Evolutionary conservation across 2,113 vertebrate species (phyloP), one percentile per base, ranked within the genome.

Genomic region (Arvicanthis niloticus): DNA sequence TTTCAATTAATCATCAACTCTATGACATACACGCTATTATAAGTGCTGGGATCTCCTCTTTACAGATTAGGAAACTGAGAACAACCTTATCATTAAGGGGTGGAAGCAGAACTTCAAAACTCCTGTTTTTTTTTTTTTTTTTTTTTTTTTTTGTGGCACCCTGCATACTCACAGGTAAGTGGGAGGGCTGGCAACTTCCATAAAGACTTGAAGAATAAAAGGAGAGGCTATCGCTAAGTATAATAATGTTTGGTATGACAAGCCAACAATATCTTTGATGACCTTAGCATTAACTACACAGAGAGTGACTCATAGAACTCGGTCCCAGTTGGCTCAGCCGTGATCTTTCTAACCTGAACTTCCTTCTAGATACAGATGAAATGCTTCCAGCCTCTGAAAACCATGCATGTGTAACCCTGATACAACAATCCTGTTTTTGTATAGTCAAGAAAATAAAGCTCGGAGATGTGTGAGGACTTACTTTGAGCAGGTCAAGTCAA

Each of bases 31-130:
- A 72, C 62, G 51, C 70, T 85, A 89, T 78, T 65, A 68, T 67
- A 89, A 91, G 60, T 85, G 75, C 58, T 70, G 92, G 85, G 77
- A 84, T 76, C 56, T 67, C 78, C 26, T 94, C 48, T 94, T 93
- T 65, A 84, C 51, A 95, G 84, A 92, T 96, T 96, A 95, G 56
- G 93, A 97, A 95, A 96, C 62, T 26, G 7, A 80, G 56, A 93
- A 86, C 95, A 91, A 88, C 88, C 91, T 90, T 48, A 31, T 81
- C 87, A 95, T 45, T 95, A 95, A 53, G 31, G 51, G 51, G 56
- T 76, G 82, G 76, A 58, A 75, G 75, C 0, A 1, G 40, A 65
- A 94, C 92, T 93, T 97, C 92, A 95, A 94, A 96, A 37, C 40
- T 89, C 26, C 62, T 67, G n/a, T 13, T 31, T 88, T n/a, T 5